Percentiles rank a stretch among this genome's conserved stretches.
Conservation (phyloP, 1,140 invertebrate species). For the Scaptomyza graminum region DNA sequence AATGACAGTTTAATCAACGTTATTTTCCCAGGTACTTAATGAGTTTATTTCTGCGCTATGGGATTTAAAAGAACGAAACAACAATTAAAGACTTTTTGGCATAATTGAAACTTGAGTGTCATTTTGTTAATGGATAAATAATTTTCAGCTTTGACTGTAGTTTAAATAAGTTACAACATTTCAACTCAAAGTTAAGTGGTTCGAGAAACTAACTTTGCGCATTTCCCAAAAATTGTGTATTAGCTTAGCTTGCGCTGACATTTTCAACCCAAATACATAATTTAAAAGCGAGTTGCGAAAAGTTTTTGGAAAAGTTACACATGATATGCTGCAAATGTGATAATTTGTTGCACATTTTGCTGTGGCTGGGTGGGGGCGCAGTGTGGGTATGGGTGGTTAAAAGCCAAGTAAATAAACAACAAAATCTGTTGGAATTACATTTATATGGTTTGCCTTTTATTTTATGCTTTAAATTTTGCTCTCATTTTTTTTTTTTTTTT, state of each 20-base stretch:
- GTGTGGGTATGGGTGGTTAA: background rate
- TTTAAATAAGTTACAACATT: background rate
- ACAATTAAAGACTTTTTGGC: background rate
- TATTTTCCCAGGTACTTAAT: background rate
- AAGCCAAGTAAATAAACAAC: constrained; percentile 20
- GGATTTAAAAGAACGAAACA: background rate
- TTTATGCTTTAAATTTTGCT: constrained; percentile 68
- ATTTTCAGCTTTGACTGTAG: background rate
- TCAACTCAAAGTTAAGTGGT: background rate
- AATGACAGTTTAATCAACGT: background rate
- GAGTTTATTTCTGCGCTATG: background rate
- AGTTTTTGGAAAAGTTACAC: constrained; percentile 26
- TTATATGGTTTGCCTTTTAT: constrained; percentile 77
- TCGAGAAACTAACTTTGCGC: background rate
- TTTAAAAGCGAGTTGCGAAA: constrained; percentile 18
- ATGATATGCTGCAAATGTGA: background rate
- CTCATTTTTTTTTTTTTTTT: constrained; percentile 24
- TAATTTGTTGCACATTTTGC: constrained; percentile 15
- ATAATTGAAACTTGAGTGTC: background rate
- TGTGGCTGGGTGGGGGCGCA: background rate
- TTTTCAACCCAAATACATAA: background rate
- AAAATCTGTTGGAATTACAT: constrained; percentile 45
- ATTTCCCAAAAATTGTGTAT: background rate
- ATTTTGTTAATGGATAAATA: background rate
- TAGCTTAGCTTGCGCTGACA: background rate